Percentiles rank a stretch among this genome's conserved stretches.
These are phyloP conservation scores for Pecten maximus DNA, from an alignment of 2,888 invertebrate genomes.

Conservation along the genomic window DNA sequence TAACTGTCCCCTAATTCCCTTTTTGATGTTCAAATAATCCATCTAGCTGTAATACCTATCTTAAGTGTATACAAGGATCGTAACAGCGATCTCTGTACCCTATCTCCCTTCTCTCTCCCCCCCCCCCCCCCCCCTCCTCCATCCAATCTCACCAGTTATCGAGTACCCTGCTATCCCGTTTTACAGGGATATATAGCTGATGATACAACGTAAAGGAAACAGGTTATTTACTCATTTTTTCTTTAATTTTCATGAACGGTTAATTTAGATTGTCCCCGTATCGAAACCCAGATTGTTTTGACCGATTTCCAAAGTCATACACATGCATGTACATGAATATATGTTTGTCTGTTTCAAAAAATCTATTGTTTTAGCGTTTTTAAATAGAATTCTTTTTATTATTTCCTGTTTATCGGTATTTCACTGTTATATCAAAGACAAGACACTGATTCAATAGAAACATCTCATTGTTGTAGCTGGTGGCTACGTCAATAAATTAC, in stretches of 20 bases:
- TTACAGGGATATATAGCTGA: neutral
- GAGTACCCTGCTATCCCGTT: neutral
- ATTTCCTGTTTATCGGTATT: too few relatives aligned
- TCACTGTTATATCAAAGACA: too few relatives aligned
- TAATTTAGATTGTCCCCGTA: too few relatives aligned
- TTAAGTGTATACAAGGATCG: constrained; percentile 13
- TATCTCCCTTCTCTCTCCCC: neutral
- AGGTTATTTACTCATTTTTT: neutral
- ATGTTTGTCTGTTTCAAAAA: too few relatives aligned
- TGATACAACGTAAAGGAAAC: neutral
- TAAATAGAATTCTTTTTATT: too few relatives aligned
- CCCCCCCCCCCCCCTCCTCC: neutral
- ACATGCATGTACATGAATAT: neutral
- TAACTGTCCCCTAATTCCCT: constrained; percentile 29
- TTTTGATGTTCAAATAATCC: constrained; percentile 35
- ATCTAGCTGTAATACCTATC: constrained; percentile 4
- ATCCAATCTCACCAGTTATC: neutral
- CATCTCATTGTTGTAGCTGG: too few relatives aligned
- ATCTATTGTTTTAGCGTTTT: too few relatives aligned
- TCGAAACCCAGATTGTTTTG: neutral
- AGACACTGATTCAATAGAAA: too few relatives aligned
- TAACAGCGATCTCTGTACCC: neutral
- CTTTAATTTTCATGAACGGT: neutral
- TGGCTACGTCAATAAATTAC: too few relatives aligned
- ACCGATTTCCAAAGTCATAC: neutral